Evolutionary conservation across 64 coral and sea anemone genomes (phyloP), one percentile per base, ranked within the genome.

Genomic region (Actinia equina): DNA sequence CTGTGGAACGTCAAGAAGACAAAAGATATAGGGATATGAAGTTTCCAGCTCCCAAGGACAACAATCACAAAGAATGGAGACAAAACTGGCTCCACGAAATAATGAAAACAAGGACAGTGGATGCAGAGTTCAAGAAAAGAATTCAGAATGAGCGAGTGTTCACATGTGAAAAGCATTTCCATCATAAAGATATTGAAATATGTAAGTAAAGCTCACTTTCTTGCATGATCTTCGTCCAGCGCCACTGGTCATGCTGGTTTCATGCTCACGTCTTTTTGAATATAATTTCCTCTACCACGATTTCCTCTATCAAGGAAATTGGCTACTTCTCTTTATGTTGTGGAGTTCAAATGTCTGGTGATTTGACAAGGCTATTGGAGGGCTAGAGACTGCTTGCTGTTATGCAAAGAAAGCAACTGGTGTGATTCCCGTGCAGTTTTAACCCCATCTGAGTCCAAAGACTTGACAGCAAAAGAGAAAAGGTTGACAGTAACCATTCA

Each of bases 21-120:
- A 52, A 89, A 83, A 89, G 88, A 79, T 20, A 53, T 89, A 7
- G 88, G 88, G 43, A 89, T 83, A 51, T 65, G 87, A 89, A 89
- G n/a, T 59, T 89, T 46, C 87, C 87, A 64, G 79, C 44, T 43
- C 53, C 87, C 43, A 89, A 59, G 46, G 41, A 89, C 78, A 59
- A 80, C 5, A 62, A 62, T 3, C 13, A 62, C 19, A 62, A 62
- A 62, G 14, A 62, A 20, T 62, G 59, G 59, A 15, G 59, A 62
- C 19, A 62, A 62, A 15, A 62, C 14, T 62, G 59, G 59, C 16
- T 62, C 2, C 5, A 62, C 19, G 6, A 62, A 20, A 15, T 62
- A 20, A 62, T 14, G 19, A 62, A 62, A 62, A 62, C 59, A 62
- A 15, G 59, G 15, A 3, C 13, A 62, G 6, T 62, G 3, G 59